phyloP scores from a whole-genome alignment of 2,888 invertebrate species.

The Geotrupes spiniger region DNA sequence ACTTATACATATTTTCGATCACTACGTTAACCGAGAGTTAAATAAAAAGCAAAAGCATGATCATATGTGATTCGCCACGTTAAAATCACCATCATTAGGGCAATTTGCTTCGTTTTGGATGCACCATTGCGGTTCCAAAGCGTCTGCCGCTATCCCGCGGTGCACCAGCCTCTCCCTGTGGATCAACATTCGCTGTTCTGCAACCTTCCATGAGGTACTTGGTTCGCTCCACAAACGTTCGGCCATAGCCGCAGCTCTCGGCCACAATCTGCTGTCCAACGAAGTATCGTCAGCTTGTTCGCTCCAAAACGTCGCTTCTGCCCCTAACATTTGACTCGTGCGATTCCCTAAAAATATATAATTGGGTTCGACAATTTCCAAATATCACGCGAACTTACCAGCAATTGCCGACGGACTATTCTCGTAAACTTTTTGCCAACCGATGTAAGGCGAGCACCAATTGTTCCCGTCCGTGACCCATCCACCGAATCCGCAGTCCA shows the following conservation, averaged over 20 bases:
- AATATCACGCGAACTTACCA: conserved; percentile 32
- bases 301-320: conserved; percentile 83
- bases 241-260: conserved; percentile 78
- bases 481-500: conserved; percentile 81
- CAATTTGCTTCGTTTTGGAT: conserved; percentile 76
- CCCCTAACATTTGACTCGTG: conserved; percentile 54
- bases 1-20: no score
- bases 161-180: conserved; percentile 69
- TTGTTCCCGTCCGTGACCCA: conserved; percentile 82
- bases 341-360: no score
- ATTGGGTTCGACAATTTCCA: no score
- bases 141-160: conserved; percentile 68
- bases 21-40: no score
- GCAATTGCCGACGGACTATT: conserved; percentile 67
- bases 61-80: no score
- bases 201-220: conserved; percentile 60
- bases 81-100: conserved; percentile 36
- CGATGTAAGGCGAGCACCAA: conserved; percentile 89
- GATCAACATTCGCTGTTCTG: conserved; percentile 69
- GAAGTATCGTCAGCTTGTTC: conserved; percentile 74
- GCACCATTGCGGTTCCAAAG: conserved; percentile 83
- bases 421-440: conserved; percentile 84
- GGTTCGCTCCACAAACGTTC: conserved; percentile 84
- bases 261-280: conserved; percentile 76
- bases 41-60: no score